Evolutionary conservation across 2,888 invertebrate genomes (phyloP), one percentile per base, ranked within the genome.

Genomic region (Nemotelus pantherinus): DNA sequence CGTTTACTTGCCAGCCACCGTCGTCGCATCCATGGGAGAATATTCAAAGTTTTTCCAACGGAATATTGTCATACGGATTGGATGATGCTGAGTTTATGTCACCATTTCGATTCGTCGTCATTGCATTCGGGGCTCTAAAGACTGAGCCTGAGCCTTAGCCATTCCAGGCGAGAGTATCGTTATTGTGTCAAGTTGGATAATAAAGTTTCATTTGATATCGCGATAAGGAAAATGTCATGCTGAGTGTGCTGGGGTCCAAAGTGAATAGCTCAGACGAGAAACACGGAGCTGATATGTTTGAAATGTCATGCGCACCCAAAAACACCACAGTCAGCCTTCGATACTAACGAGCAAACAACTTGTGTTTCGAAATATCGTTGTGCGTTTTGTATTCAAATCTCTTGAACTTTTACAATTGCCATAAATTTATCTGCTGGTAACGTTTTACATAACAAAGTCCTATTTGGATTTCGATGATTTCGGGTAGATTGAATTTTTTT

Each of bases 151-250:
- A 43, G 63, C 41, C 41, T 41, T 41, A 39, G 63, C 63, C 41
- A 63, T 63, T 57, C 71, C 55, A n/a, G 25, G 25, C 25, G 25
- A 25, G 25, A 71, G 39, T 45, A 45, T 71, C 71, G 71, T 71
- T 71, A 71, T 71, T 55, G 71, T 71, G 71, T 57, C 71, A 57
- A 55, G 39, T 71, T 44, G 65, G 55, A 71, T 71, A 55, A 71
- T 71, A 71, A 71, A 71, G 43, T 71, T 55, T 55, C 71, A 71
- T 71, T 55, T 71, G 71, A 71, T 71, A 55, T 55, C 55, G 43
- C 57, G 71, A 71, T 71, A 71, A 71, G 71, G 47, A 55, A 71
- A 71, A 55, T 71, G 71, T 71, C 71, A 71, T 43, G 71, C 71
- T 71, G 71, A 43, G 71, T 44, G 9, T n/a, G 39, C 25, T 25